Base-by-base conservation (phyloP, 1,140 invertebrate genomes). In the Ips typographus region DNA sequence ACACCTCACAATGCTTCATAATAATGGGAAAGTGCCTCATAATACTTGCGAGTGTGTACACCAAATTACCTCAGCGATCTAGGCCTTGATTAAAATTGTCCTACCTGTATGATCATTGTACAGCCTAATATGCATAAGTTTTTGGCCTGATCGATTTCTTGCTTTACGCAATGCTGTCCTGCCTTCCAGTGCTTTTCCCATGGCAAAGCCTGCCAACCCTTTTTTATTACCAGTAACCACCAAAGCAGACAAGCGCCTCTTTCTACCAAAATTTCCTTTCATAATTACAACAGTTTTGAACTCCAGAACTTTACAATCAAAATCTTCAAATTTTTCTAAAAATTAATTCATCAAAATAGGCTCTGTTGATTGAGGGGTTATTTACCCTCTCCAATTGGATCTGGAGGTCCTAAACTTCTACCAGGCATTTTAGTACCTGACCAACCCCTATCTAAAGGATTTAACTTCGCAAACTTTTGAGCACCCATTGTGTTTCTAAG, bases 181-280 rank as follows among this genome's bases (percentile, higher is more conserved):
- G 4, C 84, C 82, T 71, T 93, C 89, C 2, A 86, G 75, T 3
- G 87, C 86, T 82, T 88, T 93, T 1, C 85, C 88, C n/a, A 89
- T 74, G 7, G 89, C 88, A 84, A 94, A 93, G 22, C 94, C 96
- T 74, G 86, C 91, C 6, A 98, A 80, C 2, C 96, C 96, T 79
- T 95, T 90, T 58, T 85, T 83, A 84, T 98, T 98, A 53, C 96
- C 96, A 62, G 93, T 94, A 1, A 97, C 88, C 43, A 89, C 89
- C 73, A 92, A 84, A 73, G 83, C 83, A 75, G 89, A 91, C 40
- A 87, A 82, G 66, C 85, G 83, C 60, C 88, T 84, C 52, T 85
- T 89, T 59, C 94, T 83, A 1, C 96, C 96, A 76, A 95, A 82
- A 79, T 88, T 92, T 37, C 90, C 91, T 75, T 90, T 93, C 94